Conservation (phyloP, 2,888 invertebrate genomes). For the Paralinhomoeus sp. region DNA sequence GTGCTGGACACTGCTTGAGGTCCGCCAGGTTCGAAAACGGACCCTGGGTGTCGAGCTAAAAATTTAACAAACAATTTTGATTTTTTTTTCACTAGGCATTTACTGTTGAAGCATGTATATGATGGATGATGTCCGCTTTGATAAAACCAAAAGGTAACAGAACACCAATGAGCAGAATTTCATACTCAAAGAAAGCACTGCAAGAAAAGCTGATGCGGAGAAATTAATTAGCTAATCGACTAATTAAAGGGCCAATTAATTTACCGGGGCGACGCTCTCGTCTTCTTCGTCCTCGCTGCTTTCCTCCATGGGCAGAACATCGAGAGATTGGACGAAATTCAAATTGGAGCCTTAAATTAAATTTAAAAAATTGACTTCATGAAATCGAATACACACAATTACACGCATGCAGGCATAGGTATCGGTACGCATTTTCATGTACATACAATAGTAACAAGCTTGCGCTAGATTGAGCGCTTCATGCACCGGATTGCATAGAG, state of each 20-base stretch:
- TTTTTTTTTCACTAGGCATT: slow-evolving; percentile 6
- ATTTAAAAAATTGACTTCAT: no score
- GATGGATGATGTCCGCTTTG: background rate
- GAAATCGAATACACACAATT: no score
- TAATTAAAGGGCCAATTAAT: no score
- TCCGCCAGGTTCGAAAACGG: slow-evolving; percentile 63
- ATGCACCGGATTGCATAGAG: no score
- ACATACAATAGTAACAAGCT: no score
- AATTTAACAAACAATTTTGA: slow-evolving; percentile 7
- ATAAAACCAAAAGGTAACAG: background rate
- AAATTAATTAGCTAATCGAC: no score
- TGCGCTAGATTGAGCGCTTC: no score
- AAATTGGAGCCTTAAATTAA: no score
- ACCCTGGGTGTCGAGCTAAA: slow-evolving; percentile 55
- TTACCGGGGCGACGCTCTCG: slow-evolving; percentile 5
- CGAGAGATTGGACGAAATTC: slow-evolving; percentile 7
- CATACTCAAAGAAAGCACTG: no score
- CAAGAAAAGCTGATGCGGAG: no score
- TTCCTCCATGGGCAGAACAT: slow-evolving; percentile 5
- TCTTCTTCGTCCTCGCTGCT: slow-evolving; percentile 1
- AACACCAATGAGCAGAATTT: background rate
- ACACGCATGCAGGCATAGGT: no score
- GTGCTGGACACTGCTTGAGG: slow-evolving; percentile 60
- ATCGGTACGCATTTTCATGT: no score
- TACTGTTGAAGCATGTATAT: slow-evolving; percentile 8